phyloP scores from a whole-genome alignment of 2,888 invertebrate species.

The Agriopis leucophaearia region DNA sequence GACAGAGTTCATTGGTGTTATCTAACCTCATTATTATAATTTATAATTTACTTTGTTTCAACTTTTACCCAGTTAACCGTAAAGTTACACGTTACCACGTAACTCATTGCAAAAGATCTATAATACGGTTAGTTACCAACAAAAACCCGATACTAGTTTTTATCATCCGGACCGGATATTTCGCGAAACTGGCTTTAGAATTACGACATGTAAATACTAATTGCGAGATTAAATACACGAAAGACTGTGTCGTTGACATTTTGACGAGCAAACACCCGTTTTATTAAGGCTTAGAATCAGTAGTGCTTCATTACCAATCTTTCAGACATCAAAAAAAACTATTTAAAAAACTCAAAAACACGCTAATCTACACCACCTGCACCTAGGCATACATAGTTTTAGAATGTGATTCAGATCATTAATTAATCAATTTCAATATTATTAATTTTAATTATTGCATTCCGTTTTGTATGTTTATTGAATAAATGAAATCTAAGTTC shows the following conservation, averaged over 20 bases:
- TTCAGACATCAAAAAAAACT: no score
- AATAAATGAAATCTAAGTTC: no score
- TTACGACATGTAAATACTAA: constrained; percentile 21
- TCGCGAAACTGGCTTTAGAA: constrained; percentile 33
- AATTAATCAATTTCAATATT: no score
- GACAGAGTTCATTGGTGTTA: not conserved
- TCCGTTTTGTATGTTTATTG: no score
- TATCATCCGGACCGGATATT: constrained; percentile 35
- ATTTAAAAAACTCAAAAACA: no score
- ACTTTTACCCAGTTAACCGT: constrained; percentile 5
- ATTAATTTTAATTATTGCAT: no score
- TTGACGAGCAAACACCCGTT: constrained; percentile 4
- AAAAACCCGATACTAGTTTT: constrained; percentile 27
- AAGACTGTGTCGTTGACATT: constrained; percentile 27
- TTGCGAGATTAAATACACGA: constrained; percentile 24
- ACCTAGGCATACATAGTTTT: no score
- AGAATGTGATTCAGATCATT: no score
- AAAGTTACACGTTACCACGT: constrained; percentile 27
- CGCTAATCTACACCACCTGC: no score
- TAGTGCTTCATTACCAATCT: not conserved
- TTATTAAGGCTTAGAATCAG: not conserved
- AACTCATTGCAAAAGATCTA: constrained; percentile 51
- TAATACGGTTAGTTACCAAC: constrained; percentile 46
- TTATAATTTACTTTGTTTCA: not conserved
- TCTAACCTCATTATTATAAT: not conserved